Evolutionary conservation across 2,797 vertebrate species (phyloP), one percentile per base, ranked within the genome.

Genomic region (Cyprinodon diabolis): DNA sequence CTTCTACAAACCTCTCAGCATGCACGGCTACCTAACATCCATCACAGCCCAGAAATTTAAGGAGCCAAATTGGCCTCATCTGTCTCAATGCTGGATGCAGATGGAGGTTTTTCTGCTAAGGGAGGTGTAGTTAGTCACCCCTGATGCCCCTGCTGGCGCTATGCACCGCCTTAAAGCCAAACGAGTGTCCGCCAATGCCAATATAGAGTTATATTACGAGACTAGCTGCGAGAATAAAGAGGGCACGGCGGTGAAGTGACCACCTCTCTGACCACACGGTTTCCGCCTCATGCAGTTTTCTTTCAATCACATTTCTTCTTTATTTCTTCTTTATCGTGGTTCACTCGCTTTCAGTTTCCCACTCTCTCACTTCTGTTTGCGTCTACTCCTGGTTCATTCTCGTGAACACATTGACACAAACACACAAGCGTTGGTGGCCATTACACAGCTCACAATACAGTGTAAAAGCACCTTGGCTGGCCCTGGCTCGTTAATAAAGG

Each of bases 71-170:
- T 99, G 97, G 97, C 95, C 97, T 98, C 97, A 99, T 99, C 97
- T 99, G 97, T 99, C 98, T 99, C 97, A 99, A 99, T 99, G 97
- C 96, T 97, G 96, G 96, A 98, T 97, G 97, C 97, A 98, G 96
- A 97, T 97, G 96, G 96, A 97, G 96, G 97, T 97, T 98, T 95
- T 97, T 97, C 95, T 96, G 97, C 95, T 94, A 95, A 96, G 96
- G 96, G 96, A 97, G 96, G 96, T 96, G 96, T 95, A 96, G 96
- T 97, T 97, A 97, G 95, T 97, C 96, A 97, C 95, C 97, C 96
- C 95, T 96, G 95, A 95, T 96, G 95, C 86, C 90, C 83, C 88
- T 79, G 81, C 87, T 90, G 82, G 75, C 82, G 83, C 87, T 87
- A 86, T 87, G 83, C 87, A 85, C 75, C 82, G 82, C 88, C 85